Base-by-base conservation (phyloP, 1,140 invertebrate genomes). In the Propsilocerus akamusi region DNA sequence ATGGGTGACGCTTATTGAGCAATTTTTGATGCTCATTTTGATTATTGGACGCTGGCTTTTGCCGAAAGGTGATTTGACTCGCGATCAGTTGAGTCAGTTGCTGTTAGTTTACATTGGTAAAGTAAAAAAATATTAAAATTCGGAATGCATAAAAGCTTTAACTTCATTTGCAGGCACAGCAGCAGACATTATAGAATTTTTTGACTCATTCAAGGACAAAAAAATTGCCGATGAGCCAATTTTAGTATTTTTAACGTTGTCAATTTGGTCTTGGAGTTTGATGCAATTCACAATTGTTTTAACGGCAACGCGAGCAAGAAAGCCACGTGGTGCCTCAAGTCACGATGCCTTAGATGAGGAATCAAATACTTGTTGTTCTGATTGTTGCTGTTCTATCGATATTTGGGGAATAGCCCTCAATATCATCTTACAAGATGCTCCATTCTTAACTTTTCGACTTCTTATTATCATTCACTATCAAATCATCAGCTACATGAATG, bases 171-270 rank as follows among this genome's bases (percentile, higher is more conserved):
- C 56, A 76, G 74, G 76, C 34, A 92, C 88, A 3, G 90, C 90
- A 0, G 90, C 89, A 0, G 92, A 96, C 62, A 96, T 96, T 51
- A 91, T 95, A 25, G 91, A 96, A 65, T 94, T 96, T 64, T 94
- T 94, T 64, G 91, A 95, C 62, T 91, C 90, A 0, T 94, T 95
- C 68, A 88, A 88, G 66, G 85, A 88, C 56, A 81, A 85, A 47
- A 80, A 77, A 53, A 82, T 89, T 25, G 79, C 81, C 0, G 65
- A 72, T 0, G 80, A 86, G 55, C 77, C 76, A 3, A 69, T 85
- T 4, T 67, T 89, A 3, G 83, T 86, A 0, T 73, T 81, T 25
- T 65, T 87, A 0, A 87, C 84, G 0, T 66, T 89, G 52, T 80
- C 78, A 0, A 87, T 89, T 51, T 89, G 86, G 85, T 86, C 87